These are phyloP conservation scores for Antennarius striatus DNA, from an alignment of 2,113 vertebrate species.

Conservation along the genomic window DNA sequence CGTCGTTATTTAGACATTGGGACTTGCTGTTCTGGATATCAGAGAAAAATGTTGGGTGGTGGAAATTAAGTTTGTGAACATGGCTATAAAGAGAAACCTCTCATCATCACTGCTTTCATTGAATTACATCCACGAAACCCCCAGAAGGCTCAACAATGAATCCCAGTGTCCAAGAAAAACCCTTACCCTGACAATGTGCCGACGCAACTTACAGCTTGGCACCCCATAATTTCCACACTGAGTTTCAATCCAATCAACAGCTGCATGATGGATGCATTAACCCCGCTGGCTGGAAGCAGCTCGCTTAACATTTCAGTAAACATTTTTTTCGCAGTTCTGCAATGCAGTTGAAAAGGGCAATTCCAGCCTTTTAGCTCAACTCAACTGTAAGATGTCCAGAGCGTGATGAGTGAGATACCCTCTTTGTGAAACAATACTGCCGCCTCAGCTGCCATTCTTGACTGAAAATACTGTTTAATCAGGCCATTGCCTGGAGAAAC, in stretches of 20 bases:
- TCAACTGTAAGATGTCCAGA: slow-evolving; percentile 53
- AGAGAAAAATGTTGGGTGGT: slow-evolving; percentile 16
- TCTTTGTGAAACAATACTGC: slow-evolving; percentile 30
- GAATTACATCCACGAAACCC: slow-evolving; percentile 37
- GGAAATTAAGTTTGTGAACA: slow-evolving; percentile 39
- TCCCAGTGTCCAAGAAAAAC: slow-evolving; percentile 47
- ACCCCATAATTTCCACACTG: slow-evolving; percentile 59
- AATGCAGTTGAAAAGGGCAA: slow-evolving; percentile 52
- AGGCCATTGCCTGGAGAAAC: slow-evolving; percentile 36
- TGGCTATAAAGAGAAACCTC: slow-evolving; percentile 23
- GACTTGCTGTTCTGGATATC: not conserved
- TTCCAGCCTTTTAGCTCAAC: slow-evolving; percentile 58
- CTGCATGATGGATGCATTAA: slow-evolving; percentile 42
- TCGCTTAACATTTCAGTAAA: slow-evolving; percentile 40
- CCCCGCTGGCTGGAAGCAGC: slow-evolving; percentile 32
- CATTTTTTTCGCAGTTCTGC: slow-evolving; percentile 31
- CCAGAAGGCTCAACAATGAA: slow-evolving; percentile 46
- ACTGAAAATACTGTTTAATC: slow-evolving; percentile 54
- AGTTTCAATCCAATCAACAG: slow-evolving; percentile 59
- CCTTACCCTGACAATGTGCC: slow-evolving; percentile 37
- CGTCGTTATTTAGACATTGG: not conserved
- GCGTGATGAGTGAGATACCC: slow-evolving; percentile 62
- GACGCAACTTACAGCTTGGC: slow-evolving; percentile 44
- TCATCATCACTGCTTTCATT: slow-evolving; percentile 36
- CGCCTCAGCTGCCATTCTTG: slow-evolving; percentile 40